A percentile compares a stretch with the other conserved stretches of the same genome.
phyloP scores from a whole-genome alignment of 2,797 vertebrate species.

The Prionace glauca region DNA sequence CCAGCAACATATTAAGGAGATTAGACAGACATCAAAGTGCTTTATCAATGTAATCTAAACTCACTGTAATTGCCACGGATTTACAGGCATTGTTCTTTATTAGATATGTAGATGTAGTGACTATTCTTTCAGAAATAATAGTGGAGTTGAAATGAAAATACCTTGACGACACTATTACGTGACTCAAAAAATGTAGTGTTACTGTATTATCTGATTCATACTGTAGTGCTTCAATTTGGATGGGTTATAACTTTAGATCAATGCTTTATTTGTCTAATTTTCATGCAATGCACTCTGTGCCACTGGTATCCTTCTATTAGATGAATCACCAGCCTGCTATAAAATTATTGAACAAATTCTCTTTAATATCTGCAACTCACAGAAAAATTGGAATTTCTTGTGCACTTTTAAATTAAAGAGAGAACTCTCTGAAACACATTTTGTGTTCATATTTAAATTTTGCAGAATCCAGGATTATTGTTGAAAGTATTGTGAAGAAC shows the following conservation, averaged over 20 bases:
- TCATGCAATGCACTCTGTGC: not conserved
- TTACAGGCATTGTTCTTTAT: not conserved
- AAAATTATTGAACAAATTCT: not conserved
- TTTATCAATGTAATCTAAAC: not conserved
- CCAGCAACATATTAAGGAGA: not conserved
- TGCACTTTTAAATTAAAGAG: not conserved
- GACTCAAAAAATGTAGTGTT: conserved; percentile 14
- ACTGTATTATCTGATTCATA: not conserved
- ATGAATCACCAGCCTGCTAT: not conserved
- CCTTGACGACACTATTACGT: not conserved
- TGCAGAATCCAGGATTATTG: not conserved
- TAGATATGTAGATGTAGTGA: not conserved
- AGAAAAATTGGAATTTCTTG: not conserved
- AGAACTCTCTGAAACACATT: not conserved
- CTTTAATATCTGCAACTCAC: not conserved
- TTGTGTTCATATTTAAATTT: not conserved
- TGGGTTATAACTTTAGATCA: not conserved
- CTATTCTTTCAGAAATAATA: not conserved
- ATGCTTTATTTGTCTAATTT: not conserved
- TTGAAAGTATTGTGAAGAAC: not conserved
- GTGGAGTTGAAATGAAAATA: not conserved
- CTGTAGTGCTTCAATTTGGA: not conserved
- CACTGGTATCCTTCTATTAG: not conserved
- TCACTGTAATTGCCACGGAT: not conserved
- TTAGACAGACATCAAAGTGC: not conserved